Percentiles rank a stretch among this genome's conserved stretches.
Evolutionary conservation across 2,888 invertebrate genomes (phyloP).

Genomic region (Phortica okadai): DNA sequence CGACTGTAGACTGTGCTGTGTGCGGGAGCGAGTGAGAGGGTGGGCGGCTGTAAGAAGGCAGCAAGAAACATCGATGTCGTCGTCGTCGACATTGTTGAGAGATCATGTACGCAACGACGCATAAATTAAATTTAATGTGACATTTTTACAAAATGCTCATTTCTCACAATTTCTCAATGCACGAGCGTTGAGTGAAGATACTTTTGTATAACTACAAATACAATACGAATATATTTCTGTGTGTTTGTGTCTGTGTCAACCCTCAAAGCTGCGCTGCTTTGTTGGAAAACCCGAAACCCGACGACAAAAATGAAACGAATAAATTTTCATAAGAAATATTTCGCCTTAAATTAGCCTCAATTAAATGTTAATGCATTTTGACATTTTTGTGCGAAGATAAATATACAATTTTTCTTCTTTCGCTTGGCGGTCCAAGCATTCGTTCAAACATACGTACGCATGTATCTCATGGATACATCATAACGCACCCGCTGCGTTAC

Average conservation of each 20-base stretch:
- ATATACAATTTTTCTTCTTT: conserved; percentile 32
- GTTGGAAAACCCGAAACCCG: background rate
- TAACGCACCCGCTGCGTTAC: conserved; percentile 5
- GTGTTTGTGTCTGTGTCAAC: background rate
- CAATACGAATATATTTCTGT: background rate
- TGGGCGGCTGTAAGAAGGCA: conserved; percentile 4
- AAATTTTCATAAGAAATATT: conserved; percentile 67
- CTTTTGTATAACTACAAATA: conserved; percentile 17
- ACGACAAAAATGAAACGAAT: conserved; percentile 31
- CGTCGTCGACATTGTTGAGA: background rate
- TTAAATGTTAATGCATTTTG: conserved; percentile 77
- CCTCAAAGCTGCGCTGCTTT: background rate
- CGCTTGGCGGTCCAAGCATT: conserved; percentile 23
- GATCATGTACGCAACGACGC: conserved; percentile 57
- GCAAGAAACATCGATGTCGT: background rate
- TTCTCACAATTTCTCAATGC: conserved; percentile 69
- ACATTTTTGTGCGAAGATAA: conserved; percentile 66
- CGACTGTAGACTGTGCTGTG: background rate
- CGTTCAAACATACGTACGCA: conserved; percentile 18
- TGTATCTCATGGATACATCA: conserved; percentile 26
- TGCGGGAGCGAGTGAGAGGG: background rate
- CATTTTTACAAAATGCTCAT: conserved; percentile 75
- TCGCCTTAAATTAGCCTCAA: conserved; percentile 75
- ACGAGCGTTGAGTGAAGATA: conserved; percentile 9
- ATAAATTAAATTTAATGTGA: conserved; percentile 75